phyloP scores from a whole-genome alignment of 2,113 vertebrate genomes.

The Pseudopipra pipra region DNA sequence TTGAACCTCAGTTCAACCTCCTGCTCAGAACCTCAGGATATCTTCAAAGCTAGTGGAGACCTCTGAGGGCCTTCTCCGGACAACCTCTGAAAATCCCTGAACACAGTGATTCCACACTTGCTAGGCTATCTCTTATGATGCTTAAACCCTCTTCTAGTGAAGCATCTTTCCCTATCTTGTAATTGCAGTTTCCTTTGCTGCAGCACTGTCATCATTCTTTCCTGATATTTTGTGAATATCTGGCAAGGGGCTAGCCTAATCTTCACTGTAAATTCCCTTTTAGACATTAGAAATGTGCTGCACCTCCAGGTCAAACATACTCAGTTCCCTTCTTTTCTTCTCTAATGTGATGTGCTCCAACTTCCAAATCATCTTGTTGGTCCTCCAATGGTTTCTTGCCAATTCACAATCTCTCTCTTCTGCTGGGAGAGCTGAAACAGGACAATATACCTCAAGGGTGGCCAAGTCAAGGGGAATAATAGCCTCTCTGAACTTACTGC shows the following conservation, averaged over 20 bases:
- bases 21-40: not conserved
- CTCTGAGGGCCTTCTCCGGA: not conserved
- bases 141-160: not conserved
- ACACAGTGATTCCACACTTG: not conserved
- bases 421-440: not conserved
- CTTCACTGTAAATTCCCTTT: not conserved
- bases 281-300: not conserved
- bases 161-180: not conserved
- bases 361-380: not conserved
- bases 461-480: accelerated
- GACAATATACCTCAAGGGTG: not conserved
- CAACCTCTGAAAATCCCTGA: not conserved
- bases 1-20: not conserved
- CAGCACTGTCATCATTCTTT: not conserved
- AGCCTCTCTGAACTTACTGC: not conserved
- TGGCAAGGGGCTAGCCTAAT: not conserved
- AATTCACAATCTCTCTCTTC: not conserved
- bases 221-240: not conserved
- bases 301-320: not conserved
- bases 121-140: not conserved
- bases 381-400: not conserved
- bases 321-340: not conserved
- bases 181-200: not conserved
- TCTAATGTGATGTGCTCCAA: not conserved
- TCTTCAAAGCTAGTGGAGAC: not conserved